phyloP scores from a whole-genome alignment of 2,888 invertebrate species.

The Habroteleia sp. region DNA sequence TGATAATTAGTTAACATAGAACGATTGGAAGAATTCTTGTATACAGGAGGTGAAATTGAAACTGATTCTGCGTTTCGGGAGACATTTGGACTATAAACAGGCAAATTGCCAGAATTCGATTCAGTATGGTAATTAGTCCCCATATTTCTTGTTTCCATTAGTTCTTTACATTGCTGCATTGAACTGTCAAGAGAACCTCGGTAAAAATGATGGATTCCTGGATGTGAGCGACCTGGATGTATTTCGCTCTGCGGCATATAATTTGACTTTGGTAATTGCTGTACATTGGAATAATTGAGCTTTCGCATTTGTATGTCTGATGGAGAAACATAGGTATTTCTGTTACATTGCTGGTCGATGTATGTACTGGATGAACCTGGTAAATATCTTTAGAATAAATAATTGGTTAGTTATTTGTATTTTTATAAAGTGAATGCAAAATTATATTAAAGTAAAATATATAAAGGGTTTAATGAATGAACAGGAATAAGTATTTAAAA shows the following conservation, averaged over 20 bases:
- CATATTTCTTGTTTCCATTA: constrained; percentile 69
- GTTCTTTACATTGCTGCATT: constrained; percentile 71
- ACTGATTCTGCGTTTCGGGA: constrained; percentile 65
- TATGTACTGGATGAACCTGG: constrained; percentile 66
- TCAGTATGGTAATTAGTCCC: constrained; percentile 71
- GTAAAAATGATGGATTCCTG: constrained; percentile 75
- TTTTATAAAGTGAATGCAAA: no score
- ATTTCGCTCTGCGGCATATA: constrained; percentile 74
- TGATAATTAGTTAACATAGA: constrained; percentile 58
- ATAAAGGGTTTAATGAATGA: no score
- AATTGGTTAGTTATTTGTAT: no score
- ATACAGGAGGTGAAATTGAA: constrained; percentile 47
- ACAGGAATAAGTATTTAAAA: no score
- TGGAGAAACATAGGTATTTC: constrained; percentile 78
- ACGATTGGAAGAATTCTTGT: constrained; percentile 70
- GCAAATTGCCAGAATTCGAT: constrained; percentile 72
- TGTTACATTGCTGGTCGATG: constrained; percentile 73
- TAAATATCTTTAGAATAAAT: constrained; percentile 64
- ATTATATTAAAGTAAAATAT: no score
- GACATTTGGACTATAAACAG: constrained; percentile 68
- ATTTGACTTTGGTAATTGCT: constrained; percentile 70
- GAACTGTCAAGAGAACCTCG: constrained; percentile 69
- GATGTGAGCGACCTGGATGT: constrained; percentile 71
- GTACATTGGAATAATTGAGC: constrained; percentile 68
- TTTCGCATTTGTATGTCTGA: constrained; percentile 76